phyloP scores from a whole-genome alignment of 2,888 invertebrate genomes.

The Quadroppia sp. region DNA sequence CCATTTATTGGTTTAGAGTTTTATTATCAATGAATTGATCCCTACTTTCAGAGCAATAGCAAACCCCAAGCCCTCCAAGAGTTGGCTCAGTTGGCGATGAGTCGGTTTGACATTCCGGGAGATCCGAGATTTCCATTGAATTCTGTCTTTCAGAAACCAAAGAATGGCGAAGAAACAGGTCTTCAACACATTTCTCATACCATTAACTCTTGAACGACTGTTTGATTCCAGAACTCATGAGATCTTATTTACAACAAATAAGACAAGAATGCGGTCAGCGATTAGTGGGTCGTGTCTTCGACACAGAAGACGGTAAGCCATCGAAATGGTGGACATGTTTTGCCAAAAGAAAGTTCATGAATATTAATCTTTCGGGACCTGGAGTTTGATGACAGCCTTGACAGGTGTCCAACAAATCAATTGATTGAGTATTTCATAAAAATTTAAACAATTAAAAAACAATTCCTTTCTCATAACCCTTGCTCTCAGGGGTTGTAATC shows the following conservation, averaged over 20 bases:
- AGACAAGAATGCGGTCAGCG: conserved; percentile 90
- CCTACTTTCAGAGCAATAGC: conserved; percentile 71
- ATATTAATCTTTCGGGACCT: conserved; percentile 80
- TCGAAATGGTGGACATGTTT: conserved; percentile 95
- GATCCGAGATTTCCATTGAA: conserved; percentile 83
- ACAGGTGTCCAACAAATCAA: no score
- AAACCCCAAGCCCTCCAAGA: conserved; percentile 84
- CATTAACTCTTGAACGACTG: background rate
- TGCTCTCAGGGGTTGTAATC: no score
- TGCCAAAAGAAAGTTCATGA: conserved; percentile 99
- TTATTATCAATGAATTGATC: no score
- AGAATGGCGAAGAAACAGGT: conserved; percentile 64
- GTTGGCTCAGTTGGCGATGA: conserved; percentile 82
- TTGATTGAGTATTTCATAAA: background rate
- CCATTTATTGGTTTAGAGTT: no score
- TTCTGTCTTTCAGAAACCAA: conserved; percentile 86
- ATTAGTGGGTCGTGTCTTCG: conserved; percentile 86
- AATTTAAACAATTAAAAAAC: background rate
- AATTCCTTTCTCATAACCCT: no score
- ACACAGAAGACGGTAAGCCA: conserved; percentile 79
- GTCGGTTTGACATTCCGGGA: conserved; percentile 82
- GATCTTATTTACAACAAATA: conserved; percentile 86
- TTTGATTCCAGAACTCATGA: conserved; percentile 70
- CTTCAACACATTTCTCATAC: background rate
- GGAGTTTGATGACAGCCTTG: conserved; percentile 47